Evolutionary conservation across 2,888 invertebrate genomes (phyloP).

Genomic region (Oasisia sp.): DNA sequence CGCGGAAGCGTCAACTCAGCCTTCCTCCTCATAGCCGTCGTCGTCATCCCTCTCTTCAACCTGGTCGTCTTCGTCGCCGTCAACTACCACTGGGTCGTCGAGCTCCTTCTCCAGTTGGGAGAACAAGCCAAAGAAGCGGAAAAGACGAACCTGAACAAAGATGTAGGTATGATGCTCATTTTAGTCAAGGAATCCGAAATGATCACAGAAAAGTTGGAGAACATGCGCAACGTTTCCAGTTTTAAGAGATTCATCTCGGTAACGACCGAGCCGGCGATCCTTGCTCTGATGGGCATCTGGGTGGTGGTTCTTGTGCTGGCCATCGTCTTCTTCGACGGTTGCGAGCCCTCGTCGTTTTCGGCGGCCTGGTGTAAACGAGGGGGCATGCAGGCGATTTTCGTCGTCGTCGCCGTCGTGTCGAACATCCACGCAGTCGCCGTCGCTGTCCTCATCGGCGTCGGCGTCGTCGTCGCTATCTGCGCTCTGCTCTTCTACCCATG

Average conservation of each 20-base stretch:
- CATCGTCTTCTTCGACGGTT: background rate
- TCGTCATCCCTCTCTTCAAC: background rate
- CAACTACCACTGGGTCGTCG: background rate
- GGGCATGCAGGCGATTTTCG: background rate
- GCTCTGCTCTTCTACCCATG: background rate
- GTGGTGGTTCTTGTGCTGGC: background rate
- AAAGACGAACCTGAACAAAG: background rate
- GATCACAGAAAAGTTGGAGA: background rate
- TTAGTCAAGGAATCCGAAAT: background rate
- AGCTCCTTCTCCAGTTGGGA: background rate
- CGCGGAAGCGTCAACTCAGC: background rate
- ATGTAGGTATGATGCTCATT: background rate
- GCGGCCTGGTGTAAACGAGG: background rate
- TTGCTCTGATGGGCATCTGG: background rate
- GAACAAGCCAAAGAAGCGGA: too few species aligned
- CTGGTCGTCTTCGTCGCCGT: background rate
- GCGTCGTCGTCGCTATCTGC: background rate
- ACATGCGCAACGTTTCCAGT: background rate
- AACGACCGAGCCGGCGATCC: background rate
- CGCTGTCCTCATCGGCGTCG: background rate
- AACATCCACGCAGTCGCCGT: background rate
- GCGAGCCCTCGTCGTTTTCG: background rate
- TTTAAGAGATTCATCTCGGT: background rate
- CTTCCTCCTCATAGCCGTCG: background rate
- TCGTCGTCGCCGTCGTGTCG: background rate